These are phyloP conservation scores for Polyodon spathula DNA, from an alignment of 2,113 vertebrate genomes.

Conservation along the genomic window DNA sequence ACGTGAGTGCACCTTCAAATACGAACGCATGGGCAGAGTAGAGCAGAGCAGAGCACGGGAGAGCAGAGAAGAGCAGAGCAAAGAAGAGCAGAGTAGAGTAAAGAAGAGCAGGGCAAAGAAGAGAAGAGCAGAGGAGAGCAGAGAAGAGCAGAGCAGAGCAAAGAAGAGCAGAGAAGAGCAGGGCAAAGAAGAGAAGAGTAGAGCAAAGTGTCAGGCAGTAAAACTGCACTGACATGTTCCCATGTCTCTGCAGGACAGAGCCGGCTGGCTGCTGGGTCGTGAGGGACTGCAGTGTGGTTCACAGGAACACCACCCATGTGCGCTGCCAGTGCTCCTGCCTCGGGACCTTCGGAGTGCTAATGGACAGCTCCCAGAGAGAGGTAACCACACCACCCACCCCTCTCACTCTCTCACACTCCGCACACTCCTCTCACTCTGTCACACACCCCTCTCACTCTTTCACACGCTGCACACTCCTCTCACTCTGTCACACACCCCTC, in stretches of 20 bases:
- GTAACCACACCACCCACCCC: conserved; percentile 42
- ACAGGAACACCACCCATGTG: conserved; percentile 87
- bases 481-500: no score
- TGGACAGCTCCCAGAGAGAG: conserved; percentile 97
- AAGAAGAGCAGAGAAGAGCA: no score
- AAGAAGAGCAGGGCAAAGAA: no score
- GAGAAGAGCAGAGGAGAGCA: no score
- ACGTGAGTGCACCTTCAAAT: conserved; percentile 59
- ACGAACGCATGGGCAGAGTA: neutral
- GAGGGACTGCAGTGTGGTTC: conserved; percentile 83
- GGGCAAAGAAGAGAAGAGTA: no score
- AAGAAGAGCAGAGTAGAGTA: no score
- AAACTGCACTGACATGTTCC: conserved; percentile 24
- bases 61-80: no score
- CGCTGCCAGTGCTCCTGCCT: conserved; percentile 91
- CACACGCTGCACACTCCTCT: no score
- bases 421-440: no score
- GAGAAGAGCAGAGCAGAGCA: no score
- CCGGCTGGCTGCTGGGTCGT: conserved; percentile 82
- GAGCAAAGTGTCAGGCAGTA: neutral
- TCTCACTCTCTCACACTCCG: neutral
- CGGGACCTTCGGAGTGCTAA: conserved; percentile 88
- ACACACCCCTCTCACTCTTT: no score
- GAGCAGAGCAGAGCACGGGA: no score
- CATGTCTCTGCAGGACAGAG: conserved; percentile 61